Evolutionary conservation across 2,888 invertebrate genomes (phyloP).

Genomic region (Brenthis hecate): DNA sequence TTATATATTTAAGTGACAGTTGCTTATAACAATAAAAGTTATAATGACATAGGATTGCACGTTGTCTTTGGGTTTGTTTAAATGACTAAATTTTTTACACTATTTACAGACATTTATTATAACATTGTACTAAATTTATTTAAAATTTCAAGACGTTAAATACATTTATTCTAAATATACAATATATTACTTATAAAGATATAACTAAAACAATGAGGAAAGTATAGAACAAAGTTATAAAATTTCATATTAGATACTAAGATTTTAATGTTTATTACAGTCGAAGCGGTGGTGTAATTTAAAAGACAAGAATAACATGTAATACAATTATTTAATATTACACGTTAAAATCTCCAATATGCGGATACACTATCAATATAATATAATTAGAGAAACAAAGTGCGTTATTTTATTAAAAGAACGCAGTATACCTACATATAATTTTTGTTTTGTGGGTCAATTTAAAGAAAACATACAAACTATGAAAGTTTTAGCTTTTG

Average conservation of each 20-base stretch:
- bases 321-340: not conserved
- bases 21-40: constrained; percentile 60
- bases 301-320: not conserved
- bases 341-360: constrained; percentile 7
- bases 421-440: too few relatives aligned
- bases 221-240: constrained; percentile 7
- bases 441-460: too few relatives aligned
- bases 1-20: constrained; percentile 74
- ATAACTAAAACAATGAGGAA: constrained; percentile 33
- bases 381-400: too few relatives aligned
- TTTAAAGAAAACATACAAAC: not conserved
- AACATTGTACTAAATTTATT: constrained; percentile 47
- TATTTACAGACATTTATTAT: constrained; percentile 47
- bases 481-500: too few relatives aligned
- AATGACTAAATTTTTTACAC: constrained; percentile 48
- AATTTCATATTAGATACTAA: too few relatives aligned
- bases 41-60: constrained; percentile 73
- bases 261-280: too few relatives aligned
- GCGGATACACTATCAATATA: not conserved
- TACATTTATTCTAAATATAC: constrained; percentile 37
- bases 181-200: constrained; percentile 38
- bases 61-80: constrained; percentile 73
- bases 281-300: too few relatives aligned
- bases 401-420: too few relatives aligned
- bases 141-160: constrained; percentile 47